Conservation (phyloP, 2,888 invertebrate genomes). For the Omphaloscelis lunosa region DNA sequence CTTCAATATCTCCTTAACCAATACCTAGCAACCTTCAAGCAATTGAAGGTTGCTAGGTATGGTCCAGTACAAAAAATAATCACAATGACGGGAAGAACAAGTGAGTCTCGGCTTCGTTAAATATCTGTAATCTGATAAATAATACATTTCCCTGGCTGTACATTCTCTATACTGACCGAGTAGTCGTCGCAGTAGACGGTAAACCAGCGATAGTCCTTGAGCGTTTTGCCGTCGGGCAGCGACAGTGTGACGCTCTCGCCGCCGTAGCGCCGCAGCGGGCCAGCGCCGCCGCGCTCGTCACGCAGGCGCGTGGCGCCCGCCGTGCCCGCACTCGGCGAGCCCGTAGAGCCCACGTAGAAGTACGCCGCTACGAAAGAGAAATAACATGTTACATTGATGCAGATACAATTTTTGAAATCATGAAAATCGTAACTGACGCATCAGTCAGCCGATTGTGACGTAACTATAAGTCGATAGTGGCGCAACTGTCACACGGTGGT, state of each 20-base stretch:
- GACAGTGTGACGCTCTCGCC: constrained; percentile 96
- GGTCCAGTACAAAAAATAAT: too few relatives aligned
- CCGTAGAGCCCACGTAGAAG: constrained; percentile 96
- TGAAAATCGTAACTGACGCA: not conserved
- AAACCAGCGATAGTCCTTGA: constrained; percentile 96
- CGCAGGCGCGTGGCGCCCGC: constrained; percentile 92
- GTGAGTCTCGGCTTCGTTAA: too few relatives aligned
- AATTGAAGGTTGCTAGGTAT: too few relatives aligned
- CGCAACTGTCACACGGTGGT: too few relatives aligned
- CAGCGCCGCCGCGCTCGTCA: constrained; percentile 95
- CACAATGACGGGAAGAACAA: too few relatives aligned
- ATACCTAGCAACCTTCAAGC: too few relatives aligned
- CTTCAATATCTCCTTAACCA: too few relatives aligned
- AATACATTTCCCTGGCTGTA: not conserved
- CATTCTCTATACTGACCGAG: constrained; percentile 91
- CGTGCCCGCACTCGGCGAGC: constrained; percentile 91
- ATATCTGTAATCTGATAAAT: not conserved
- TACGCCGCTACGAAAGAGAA: constrained; percentile 93
- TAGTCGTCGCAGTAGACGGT: constrained; percentile 98
- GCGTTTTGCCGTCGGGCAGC: constrained; percentile 96
- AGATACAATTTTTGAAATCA: not conserved
- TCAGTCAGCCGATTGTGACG: too few relatives aligned
- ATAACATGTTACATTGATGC: not conserved
- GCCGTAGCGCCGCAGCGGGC: constrained; percentile 94
- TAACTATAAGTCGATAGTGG: not conserved